A percentile compares a stretch with the other conserved stretches of the same genome.
Evolutionary conservation across 2,113 vertebrate genomes (phyloP).

Genomic region (Daphoenositta chrysoptera): DNA sequence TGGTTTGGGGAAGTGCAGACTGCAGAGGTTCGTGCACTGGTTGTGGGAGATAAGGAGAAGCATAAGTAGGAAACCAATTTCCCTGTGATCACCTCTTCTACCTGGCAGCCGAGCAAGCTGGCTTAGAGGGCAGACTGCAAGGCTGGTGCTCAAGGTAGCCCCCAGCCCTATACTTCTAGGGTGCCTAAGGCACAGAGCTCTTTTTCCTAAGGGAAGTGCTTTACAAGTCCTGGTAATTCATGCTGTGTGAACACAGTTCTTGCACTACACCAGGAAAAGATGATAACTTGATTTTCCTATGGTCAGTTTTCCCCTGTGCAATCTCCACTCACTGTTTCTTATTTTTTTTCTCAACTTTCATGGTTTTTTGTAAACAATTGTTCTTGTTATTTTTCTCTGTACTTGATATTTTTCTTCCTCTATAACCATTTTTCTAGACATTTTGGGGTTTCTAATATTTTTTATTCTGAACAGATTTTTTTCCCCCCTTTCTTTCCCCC

Average conservation of each 20-base stretch:
- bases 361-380: neutral
- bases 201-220: neutral
- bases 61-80: neutral
- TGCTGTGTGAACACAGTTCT: neutral
- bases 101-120: neutral
- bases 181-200: neutral
- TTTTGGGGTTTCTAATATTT: neutral
- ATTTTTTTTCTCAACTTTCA: neutral
- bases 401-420: neutral
- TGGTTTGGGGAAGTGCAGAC: neutral
- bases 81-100: neutral
- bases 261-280: neutral
- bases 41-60: neutral
- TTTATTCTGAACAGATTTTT: neutral
- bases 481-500: neutral
- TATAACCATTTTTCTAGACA: neutral
- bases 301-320: neutral
- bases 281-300: neutral
- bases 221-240: fast-evolving
- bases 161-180: neutral
- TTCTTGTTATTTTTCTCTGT: neutral
- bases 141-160: neutral
- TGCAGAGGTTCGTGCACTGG: neutral
- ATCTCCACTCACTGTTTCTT: neutral
- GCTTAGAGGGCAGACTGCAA: neutral